A percentile compares a stretch with the other conserved stretches of the same genome.
Evolutionary conservation across 2,797 vertebrate species (phyloP).

Genomic region (Synaphobranchus kaupii): DNA sequence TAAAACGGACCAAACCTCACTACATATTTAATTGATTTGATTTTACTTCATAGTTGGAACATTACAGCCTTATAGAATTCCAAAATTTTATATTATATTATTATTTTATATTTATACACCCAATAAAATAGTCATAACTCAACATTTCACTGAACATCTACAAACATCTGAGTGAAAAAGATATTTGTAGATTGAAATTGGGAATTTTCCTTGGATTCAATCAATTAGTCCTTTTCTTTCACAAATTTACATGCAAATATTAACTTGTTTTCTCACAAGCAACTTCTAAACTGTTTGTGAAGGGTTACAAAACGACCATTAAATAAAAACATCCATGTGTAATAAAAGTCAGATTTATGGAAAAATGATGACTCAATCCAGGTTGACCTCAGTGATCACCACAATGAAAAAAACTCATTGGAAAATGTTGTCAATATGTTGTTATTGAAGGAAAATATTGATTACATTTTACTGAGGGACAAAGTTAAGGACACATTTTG

Average conservation of each 20-base stretch:
- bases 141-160: background rate
- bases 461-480: background rate
- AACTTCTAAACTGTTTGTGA: background rate
- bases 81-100: background rate
- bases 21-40: background rate
- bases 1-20: too few relatives aligned
- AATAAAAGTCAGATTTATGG: background rate
- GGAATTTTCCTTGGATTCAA: background rate
- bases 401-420: background rate
- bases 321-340: background rate
- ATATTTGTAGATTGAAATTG: background rate
- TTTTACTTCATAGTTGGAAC: background rate
- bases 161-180: background rate
- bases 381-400: background rate
- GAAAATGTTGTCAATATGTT: background rate
- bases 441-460: background rate
- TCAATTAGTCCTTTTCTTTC: background rate
- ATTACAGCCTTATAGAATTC: background rate
- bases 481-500: background rate
- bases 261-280: background rate
- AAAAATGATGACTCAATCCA: background rate
- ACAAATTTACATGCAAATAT: background rate
- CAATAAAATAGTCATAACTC: background rate
- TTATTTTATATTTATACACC: background rate
- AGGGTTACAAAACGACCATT: background rate